phyloP scores from a whole-genome alignment of 2,888 invertebrate genomes.

The Metopia argyrocephala region DNA sequence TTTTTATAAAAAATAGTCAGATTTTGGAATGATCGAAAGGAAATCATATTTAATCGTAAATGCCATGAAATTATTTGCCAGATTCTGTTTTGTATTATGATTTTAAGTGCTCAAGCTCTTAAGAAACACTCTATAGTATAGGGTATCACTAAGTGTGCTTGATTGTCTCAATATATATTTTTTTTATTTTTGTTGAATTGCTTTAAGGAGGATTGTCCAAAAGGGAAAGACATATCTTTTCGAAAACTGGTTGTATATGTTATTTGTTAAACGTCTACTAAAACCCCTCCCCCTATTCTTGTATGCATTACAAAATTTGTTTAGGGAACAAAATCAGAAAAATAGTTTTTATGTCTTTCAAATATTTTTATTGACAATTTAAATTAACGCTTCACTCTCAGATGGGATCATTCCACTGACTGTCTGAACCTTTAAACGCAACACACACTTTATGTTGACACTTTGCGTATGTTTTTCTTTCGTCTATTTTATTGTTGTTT shows the following conservation, averaged over 20 bases:
- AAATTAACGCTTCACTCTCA: conserved; percentile 20
- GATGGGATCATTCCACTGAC: neutral
- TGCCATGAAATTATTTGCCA: too few species aligned
- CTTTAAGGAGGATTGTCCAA: too few species aligned
- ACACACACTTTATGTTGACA: conserved; percentile 2
- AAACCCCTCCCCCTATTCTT: neutral
- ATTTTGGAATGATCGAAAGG: too few species aligned
- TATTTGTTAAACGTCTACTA: neutral
- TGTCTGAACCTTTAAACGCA: neutral
- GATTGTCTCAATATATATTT: neutral
- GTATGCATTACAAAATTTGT: too few species aligned
- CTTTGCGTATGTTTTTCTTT: conserved; percentile 1
- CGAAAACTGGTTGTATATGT: neutral
- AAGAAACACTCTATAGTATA: too few species aligned
- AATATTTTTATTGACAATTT: conserved; percentile 55
- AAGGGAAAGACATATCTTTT: too few species aligned
- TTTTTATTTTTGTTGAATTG: too few species aligned
- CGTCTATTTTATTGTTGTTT: conserved; percentile 14
- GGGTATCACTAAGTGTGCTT: neutral
- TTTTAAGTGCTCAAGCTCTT: too few species aligned
- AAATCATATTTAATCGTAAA: too few species aligned
- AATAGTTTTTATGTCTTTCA: conserved; percentile 21
- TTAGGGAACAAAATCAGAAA: neutral
- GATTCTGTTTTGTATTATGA: too few species aligned
- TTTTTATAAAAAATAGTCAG: too few species aligned